phyloP scores from a whole-genome alignment of 2,888 invertebrate genomes.

The Caenorhabditis doughertyi region DNA sequence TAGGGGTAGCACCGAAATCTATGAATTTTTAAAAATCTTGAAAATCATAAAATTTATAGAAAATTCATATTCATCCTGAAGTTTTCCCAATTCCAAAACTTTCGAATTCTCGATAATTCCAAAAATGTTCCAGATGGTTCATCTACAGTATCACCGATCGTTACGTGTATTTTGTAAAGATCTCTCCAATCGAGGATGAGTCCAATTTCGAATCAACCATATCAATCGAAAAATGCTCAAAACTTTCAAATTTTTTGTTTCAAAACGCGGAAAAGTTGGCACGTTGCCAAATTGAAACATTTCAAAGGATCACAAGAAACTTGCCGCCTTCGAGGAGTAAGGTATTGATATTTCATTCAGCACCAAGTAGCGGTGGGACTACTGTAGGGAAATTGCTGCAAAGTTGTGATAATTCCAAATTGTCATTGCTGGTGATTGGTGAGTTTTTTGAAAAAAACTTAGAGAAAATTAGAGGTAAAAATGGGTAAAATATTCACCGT shows the following conservation, averaged over 20 bases:
- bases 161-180: conserved; percentile 63
- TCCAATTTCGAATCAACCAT: conserved; percentile 33
- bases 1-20: too few species aligned
- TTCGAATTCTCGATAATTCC: too few species aligned
- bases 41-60: too few species aligned
- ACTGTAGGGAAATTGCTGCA: conserved; percentile 59
- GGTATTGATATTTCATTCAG: conserved; percentile 57
- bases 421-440: conserved; percentile 51
- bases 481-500: too few species aligned
- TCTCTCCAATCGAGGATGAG: conserved; percentile 41
- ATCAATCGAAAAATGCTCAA: conserved; percentile 54
- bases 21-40: too few species aligned
- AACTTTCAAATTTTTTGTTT: conserved; percentile 47
- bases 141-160: conserved; percentile 65
- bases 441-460: too few species aligned
- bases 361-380: conserved; percentile 60
- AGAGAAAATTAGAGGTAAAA: too few species aligned
- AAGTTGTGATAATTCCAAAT: conserved; percentile 58
- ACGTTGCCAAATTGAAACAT: conserved; percentile 58
- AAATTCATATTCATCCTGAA: too few species aligned
- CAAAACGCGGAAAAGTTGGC: conserved; percentile 66
- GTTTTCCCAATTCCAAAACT: not conserved
- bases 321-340: conserved; percentile 51
- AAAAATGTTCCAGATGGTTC: conserved; percentile 63
- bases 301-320: conserved; percentile 31